Conservation (phyloP, 1,140 invertebrate genomes). For the Mactra quadrangularis region DNA sequence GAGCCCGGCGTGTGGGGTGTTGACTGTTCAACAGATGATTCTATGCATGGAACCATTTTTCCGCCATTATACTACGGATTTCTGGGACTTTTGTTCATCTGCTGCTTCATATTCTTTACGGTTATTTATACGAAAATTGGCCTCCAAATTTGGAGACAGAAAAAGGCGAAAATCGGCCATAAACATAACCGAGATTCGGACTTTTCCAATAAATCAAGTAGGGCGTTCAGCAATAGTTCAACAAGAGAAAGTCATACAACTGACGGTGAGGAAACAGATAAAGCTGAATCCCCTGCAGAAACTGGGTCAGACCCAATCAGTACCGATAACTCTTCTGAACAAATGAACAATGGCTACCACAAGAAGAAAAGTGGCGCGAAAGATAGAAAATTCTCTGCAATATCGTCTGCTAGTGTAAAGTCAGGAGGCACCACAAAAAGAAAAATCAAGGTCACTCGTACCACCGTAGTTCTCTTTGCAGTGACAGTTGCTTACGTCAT, state of each 20-base stretch:
- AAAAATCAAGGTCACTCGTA: slow-evolving; percentile 71
- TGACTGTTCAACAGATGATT: slow-evolving; percentile 80
- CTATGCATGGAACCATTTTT: slow-evolving; percentile 73
- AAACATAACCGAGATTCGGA: slow-evolving; percentile 56
- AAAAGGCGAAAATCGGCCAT: slow-evolving; percentile 65
- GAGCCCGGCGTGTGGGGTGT: slow-evolving; percentile 67
- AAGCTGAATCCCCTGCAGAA: neutral
- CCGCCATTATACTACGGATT: slow-evolving; percentile 79
- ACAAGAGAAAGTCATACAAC: slow-evolving; percentile 60
- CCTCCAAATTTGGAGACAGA: slow-evolving; percentile 73
- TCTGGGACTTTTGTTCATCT: slow-evolving; percentile 75
- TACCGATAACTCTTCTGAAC: slow-evolving; percentile 76
- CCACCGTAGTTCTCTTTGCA: slow-evolving; percentile 72
- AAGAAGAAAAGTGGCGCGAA: slow-evolving; percentile 46
- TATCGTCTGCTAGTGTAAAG: slow-evolving; percentile 42
- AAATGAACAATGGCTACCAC: slow-evolving; percentile 52
- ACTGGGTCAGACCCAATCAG: slow-evolving; percentile 69
- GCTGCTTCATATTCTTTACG: slow-evolving; percentile 75
- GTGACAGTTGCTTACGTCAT: slow-evolving; percentile 75
- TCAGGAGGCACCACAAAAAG: slow-evolving; percentile 52
- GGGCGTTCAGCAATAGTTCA: slow-evolving; percentile 62
- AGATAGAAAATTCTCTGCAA: slow-evolving; percentile 59
- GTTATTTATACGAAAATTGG: slow-evolving; percentile 77
- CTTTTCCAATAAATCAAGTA: slow-evolving; percentile 20
- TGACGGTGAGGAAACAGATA: slow-evolving; percentile 15